phyloP scores from a whole-genome alignment of 2,888 invertebrate genomes.

The Zaprionus obscuricornis region DNA sequence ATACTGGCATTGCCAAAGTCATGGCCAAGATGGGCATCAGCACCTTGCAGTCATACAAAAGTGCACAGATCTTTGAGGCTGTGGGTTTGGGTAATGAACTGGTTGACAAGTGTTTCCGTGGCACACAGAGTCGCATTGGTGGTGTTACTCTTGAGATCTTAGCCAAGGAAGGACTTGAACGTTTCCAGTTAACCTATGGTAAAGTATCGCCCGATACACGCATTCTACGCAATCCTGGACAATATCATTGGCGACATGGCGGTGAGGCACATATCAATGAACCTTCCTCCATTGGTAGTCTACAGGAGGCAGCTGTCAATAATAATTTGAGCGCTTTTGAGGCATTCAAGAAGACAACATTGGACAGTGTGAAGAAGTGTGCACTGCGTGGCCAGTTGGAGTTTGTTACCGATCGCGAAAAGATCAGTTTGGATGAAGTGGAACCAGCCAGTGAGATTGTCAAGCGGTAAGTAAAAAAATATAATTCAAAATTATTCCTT shows the following conservation, averaged over 20 bases:
- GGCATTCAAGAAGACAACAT: constrained; percentile 92
- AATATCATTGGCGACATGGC: constrained; percentile 98
- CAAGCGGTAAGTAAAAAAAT: constrained; percentile 89
- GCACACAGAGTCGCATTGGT: constrained; percentile 89
- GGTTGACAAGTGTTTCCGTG: constrained; percentile 96
- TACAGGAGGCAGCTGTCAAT: constrained; percentile 93
- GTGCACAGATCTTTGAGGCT: constrained; percentile 99
- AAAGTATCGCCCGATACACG: constrained; percentile 87
- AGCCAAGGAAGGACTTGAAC: constrained; percentile 92
- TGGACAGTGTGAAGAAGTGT: constrained; percentile 93
- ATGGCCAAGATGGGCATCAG: constrained; percentile 99
- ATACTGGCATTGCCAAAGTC: constrained; percentile 94
- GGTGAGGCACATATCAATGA: constrained; percentile 99
- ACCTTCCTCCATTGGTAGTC: constrained; percentile 89
- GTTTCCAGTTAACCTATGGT: constrained; percentile 89
- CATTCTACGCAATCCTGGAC: constrained; percentile 92
- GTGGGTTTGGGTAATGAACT: constrained; percentile 97
- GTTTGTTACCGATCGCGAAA: constrained; percentile 89
- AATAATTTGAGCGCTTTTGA: constrained; percentile 94
- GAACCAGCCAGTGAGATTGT: constrained; percentile 98
- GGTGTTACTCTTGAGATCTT: constrained; percentile 96
- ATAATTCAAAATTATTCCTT: neutral
- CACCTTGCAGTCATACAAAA: constrained; percentile 98
- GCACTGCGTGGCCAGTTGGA: constrained; percentile 97
- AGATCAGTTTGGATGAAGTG: constrained; percentile 93